Evolutionary conservation across 2,113 vertebrate species (phyloP).

Genomic region (Hydrolagus affinis): DNA sequence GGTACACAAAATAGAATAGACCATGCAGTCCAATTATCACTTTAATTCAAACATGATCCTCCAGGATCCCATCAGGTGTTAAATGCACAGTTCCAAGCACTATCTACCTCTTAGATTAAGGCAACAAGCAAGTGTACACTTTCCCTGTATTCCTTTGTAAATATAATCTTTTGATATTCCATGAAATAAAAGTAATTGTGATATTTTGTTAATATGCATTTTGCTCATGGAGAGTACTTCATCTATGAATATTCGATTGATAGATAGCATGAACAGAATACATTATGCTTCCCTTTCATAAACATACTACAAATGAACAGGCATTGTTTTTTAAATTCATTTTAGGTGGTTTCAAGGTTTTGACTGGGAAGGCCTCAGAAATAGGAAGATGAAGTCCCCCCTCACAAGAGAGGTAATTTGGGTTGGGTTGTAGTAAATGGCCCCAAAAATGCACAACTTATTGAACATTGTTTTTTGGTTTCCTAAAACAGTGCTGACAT

Average conservation of each 20-base stretch:
- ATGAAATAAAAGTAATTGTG: background rate
- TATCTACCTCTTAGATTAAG: background rate
- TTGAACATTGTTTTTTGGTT: background rate
- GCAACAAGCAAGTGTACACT: background rate
- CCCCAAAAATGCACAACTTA: background rate
- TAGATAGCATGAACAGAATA: background rate
- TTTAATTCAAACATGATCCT: too few relatives aligned
- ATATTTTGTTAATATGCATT: background rate
- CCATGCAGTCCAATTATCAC: too few relatives aligned
- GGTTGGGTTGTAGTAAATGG: background rate
- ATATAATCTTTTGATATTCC: background rate
- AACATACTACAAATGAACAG: background rate
- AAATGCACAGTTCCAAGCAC: too few relatives aligned
- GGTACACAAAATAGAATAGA: too few relatives aligned
- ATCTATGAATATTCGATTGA: background rate
- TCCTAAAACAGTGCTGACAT: background rate
- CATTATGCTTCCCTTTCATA: background rate
- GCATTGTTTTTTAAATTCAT: background rate
- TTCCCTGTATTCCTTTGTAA: background rate
- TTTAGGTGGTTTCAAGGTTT: slow-evolving; percentile 66
- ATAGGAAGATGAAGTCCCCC: slow-evolving; percentile 52
- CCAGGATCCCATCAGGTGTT: too few relatives aligned
- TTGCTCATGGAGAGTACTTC: background rate
- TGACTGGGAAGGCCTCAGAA: slow-evolving; percentile 62
- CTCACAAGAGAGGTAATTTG: slow-evolving; percentile 58